Evolutionary conservation across 2,113 vertebrate genomes (phyloP).

Genomic region (Callithrix jacchus): DNA sequence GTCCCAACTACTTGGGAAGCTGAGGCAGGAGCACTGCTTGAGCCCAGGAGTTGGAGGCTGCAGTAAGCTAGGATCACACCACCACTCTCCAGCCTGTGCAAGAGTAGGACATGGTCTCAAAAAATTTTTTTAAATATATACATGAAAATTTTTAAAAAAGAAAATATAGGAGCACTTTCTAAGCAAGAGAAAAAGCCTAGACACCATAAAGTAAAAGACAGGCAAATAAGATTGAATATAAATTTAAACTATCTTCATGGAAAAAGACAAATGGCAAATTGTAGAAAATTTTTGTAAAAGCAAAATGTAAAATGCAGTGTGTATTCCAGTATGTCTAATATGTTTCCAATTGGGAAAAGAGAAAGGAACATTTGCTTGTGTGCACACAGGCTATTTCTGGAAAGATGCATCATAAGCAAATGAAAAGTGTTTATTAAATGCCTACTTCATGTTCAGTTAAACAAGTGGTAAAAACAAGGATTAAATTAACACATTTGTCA

Average conservation of each 20-base stretch:
- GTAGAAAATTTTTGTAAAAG: not conserved
- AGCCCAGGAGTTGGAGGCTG: too few relatives aligned
- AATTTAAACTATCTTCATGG: constrained; percentile 20
- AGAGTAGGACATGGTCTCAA: too few relatives aligned
- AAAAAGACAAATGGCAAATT: constrained; percentile 20
- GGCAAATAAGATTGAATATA: constrained; percentile 34
- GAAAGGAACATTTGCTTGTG: not conserved
- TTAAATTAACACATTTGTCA: not conserved
- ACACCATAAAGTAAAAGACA: not conserved
- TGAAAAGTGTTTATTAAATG: constrained; percentile 34
- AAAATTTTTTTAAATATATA: too few relatives aligned
- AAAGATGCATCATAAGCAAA: not conserved
- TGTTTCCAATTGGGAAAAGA: not conserved
- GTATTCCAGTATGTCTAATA: not conserved
- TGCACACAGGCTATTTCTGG: not conserved
- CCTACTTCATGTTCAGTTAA: not conserved
- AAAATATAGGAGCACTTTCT: not conserved
- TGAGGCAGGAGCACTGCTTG: too few relatives aligned
- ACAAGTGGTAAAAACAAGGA: constrained; percentile 13
- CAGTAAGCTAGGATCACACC: too few relatives aligned
- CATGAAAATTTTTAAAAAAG: not conserved
- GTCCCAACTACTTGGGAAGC: too few relatives aligned
- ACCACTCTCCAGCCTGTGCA: too few relatives aligned
- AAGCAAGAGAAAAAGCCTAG: constrained; percentile 1
- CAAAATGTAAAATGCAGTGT: constrained; percentile 18